These are phyloP conservation scores for Poeciliopsis occidentalis DNA, from an alignment of 2,113 vertebrate species.

Conservation along the genomic window DNA sequence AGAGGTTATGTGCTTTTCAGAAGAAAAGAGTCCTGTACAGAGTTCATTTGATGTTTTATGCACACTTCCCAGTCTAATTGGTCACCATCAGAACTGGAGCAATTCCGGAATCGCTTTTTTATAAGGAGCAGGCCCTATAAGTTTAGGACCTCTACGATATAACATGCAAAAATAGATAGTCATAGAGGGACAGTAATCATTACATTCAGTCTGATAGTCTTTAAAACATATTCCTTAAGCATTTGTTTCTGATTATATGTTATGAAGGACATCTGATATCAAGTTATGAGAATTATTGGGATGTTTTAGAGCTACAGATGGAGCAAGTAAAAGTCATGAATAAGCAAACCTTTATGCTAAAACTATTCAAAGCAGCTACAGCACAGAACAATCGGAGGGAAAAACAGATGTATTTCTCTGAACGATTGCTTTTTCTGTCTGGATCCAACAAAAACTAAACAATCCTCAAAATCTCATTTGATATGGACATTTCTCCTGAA, in stretches of 20 bases:
- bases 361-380: constrained; percentile 29
- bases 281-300: constrained; percentile 24
- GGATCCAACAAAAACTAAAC: constrained; percentile 24
- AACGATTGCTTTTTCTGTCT: not conserved
- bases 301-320: constrained; percentile 47
- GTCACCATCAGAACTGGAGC: constrained; percentile 11
- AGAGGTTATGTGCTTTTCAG: constrained; percentile 55
- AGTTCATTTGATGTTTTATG: constrained; percentile 51
- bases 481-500: constrained; percentile 50
- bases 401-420: not conserved
- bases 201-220: constrained; percentile 28
- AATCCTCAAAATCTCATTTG: constrained; percentile 45
- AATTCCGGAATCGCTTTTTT: constrained; percentile 49
- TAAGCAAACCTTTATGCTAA: constrained; percentile 20
- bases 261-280: constrained; percentile 43
- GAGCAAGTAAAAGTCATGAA: constrained; percentile 35
- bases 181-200: constrained; percentile 48
- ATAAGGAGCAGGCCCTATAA: constrained; percentile 43
- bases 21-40: constrained; percentile 49
- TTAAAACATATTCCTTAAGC: constrained; percentile 8
- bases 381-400: not conserved
- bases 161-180: constrained; percentile 67
- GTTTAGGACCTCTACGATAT: constrained; percentile 36
- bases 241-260: constrained; percentile 21
- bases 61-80: constrained; percentile 63